Evolutionary conservation across 2,113 vertebrate genomes (phyloP).

Genomic region (Eclectus roratus): DNA sequence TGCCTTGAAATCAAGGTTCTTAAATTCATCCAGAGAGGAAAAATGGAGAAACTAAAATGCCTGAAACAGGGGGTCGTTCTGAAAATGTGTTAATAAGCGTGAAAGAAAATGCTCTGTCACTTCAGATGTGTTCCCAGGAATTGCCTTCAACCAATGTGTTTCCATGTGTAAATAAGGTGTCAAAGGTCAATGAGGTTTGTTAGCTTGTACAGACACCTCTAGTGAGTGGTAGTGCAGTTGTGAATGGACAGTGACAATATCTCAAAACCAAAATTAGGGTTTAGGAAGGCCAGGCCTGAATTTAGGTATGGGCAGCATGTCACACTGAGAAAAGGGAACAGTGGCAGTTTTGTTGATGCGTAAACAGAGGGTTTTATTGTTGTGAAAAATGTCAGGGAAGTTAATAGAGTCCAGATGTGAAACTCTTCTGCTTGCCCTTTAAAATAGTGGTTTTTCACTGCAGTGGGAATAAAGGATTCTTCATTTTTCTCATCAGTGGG

Average conservation of each 20-base stretch:
- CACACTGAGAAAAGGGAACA: neutral
- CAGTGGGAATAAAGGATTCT: neutral
- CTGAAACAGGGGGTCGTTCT: neutral
- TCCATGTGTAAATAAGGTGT: neutral
- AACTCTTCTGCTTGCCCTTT: neutral
- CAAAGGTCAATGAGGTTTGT: neutral
- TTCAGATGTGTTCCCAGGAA: neutral
- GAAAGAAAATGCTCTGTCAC: neutral
- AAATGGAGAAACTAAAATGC: neutral
- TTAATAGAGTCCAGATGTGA: neutral
- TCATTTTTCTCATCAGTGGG: neutral
- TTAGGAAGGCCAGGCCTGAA: neutral
- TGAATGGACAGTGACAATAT: neutral
- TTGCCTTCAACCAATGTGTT: neutral
- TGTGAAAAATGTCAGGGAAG: neutral
- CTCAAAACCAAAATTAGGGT: neutral
- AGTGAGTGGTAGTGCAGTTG: neutral
- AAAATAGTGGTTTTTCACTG: neutral
- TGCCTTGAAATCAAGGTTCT: neutral
- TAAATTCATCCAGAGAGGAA: neutral
- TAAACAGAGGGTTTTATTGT: neutral
- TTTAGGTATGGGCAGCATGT: neutral
- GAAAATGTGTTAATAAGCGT: neutral
- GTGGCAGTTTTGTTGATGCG: neutral
- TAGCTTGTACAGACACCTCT: neutral